Conservation (phyloP, 2,113 vertebrate genomes). For the Heterochromis multidens region DNA sequence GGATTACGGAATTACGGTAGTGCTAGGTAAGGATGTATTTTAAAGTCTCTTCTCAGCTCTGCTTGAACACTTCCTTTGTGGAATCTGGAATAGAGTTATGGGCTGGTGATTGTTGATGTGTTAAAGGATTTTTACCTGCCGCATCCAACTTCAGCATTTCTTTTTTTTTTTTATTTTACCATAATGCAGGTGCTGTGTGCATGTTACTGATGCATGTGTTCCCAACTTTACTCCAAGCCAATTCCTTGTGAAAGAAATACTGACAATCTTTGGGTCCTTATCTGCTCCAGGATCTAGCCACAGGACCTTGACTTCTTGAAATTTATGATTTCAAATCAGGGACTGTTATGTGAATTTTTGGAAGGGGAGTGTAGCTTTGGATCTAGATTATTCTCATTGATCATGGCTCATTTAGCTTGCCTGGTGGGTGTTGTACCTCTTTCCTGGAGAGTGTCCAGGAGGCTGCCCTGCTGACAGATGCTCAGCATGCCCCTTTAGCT, state of each 20-base stretch:
- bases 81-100: conserved; percentile 6
- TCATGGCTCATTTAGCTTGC: conserved; percentile 55
- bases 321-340: conserved; percentile 1
- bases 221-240: conserved; percentile 42
- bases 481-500: conserved; percentile 34
- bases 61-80: conserved; percentile 32
- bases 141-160: background rate
- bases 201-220: conserved; percentile 34
- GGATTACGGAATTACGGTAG: conserved; percentile 67
- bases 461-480: conserved; percentile 65
- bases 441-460: conserved; percentile 66
- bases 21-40: conserved; percentile 72
- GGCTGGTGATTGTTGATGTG: background rate
- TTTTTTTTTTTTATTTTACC: background rate
- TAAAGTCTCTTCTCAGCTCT: conserved; percentile 36
- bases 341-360: background rate
- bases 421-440: conserved; percentile 42
- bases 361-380: background rate
- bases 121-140: background rate
- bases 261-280: background rate
- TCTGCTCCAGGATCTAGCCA: background rate
- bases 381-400: conserved; percentile 49
- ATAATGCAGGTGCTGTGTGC: background rate
- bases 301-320: background rate
- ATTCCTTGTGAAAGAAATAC: background rate